phyloP scores from a whole-genome alignment of 2,797 vertebrate species.

The Phalloptychus januarius region DNA sequence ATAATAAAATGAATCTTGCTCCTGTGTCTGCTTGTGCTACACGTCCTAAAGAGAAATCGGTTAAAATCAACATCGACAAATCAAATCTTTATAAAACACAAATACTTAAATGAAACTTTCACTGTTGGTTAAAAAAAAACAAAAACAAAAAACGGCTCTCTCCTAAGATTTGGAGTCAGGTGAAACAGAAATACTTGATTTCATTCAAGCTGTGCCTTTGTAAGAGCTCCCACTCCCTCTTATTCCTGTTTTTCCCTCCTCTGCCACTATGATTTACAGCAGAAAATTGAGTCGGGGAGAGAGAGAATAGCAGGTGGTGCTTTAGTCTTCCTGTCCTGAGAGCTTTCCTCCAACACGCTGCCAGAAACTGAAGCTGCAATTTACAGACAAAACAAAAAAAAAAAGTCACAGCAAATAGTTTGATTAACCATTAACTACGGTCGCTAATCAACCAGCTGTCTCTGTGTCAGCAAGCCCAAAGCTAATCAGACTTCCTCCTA shows the following conservation, averaged over 20 bases:
- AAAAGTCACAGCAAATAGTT: slow-evolving; percentile 26
- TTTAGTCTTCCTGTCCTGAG: slow-evolving; percentile 44
- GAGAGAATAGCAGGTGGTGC: slow-evolving; percentile 44
- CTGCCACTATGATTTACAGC: slow-evolving; percentile 53
- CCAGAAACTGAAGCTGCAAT: slow-evolving; percentile 15
- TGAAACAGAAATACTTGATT: slow-evolving; percentile 64
- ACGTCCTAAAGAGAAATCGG: not conserved
- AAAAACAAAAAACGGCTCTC: slow-evolving; percentile 20
- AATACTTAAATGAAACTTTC: slow-evolving; percentile 30
- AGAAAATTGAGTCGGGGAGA: slow-evolving; percentile 53
- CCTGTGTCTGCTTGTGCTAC: not conserved
- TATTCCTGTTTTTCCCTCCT: slow-evolving; percentile 27
- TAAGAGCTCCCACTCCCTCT: slow-evolving; percentile 38
- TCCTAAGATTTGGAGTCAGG: slow-evolving; percentile 44
- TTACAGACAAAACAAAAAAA: slow-evolving; percentile 2
- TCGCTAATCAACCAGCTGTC: slow-evolving; percentile 14
- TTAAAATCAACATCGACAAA: not conserved
- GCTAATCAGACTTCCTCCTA: slow-evolving; percentile 5
- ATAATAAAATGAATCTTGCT: not conserved
- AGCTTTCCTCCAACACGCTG: slow-evolving; percentile 19
- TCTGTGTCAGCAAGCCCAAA: slow-evolving; percentile 16
- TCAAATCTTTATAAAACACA: not conserved
- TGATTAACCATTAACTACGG: slow-evolving; percentile 11
- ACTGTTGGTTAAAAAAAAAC: slow-evolving; percentile 33
- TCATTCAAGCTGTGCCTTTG: slow-evolving; percentile 59